A percentile compares a stretch with the other conserved stretches of the same genome.
phyloP scores from a whole-genome alignment of 2,888 invertebrate genomes.

The Luffia ferchaultella region DNA sequence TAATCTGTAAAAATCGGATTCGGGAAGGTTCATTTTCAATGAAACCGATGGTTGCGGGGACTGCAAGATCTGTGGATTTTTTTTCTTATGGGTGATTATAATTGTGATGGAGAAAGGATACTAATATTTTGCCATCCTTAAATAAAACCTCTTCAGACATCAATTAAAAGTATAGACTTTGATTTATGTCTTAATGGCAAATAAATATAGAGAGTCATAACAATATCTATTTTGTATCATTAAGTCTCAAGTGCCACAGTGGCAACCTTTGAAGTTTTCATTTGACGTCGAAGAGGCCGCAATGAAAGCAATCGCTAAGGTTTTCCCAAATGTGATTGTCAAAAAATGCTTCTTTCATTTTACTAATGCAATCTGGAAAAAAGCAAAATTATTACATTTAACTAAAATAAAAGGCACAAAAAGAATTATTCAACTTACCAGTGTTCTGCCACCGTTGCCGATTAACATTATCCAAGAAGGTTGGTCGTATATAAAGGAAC shows the following conservation, averaged over 20 bases:
- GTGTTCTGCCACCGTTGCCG: conserved; percentile 9
- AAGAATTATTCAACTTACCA: conserved; percentile 5
- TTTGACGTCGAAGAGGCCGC: conserved; percentile 9
- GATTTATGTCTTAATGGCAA: conserved; percentile 2
- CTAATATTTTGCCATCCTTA: too few species aligned
- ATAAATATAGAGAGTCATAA: conserved; percentile 4
- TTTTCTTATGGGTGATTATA: too few species aligned
- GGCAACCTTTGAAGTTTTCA: conserved; percentile 8
- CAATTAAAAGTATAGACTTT: background rate
- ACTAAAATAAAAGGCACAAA: conserved; percentile 10
- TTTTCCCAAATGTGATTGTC: conserved; percentile 4
- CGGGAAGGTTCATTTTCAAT: too few species aligned
- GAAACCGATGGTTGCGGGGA: too few species aligned
- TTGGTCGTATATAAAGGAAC: too few species aligned
- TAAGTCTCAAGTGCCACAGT: background rate
- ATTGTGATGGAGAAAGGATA: too few species aligned
- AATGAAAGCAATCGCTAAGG: conserved; percentile 8
- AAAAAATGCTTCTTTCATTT: conserved; percentile 6
- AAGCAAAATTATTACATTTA: conserved; percentile 8
- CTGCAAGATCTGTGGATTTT: too few species aligned
- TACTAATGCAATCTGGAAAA: conserved; percentile 8
- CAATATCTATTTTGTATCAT: conserved; percentile 6
- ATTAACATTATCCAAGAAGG: too few species aligned
- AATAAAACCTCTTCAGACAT: conserved; percentile 2
- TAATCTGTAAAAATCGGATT: too few species aligned